phyloP scores from a whole-genome alignment of 2,888 invertebrate genomes.

The Parelbella ahira region DNA sequence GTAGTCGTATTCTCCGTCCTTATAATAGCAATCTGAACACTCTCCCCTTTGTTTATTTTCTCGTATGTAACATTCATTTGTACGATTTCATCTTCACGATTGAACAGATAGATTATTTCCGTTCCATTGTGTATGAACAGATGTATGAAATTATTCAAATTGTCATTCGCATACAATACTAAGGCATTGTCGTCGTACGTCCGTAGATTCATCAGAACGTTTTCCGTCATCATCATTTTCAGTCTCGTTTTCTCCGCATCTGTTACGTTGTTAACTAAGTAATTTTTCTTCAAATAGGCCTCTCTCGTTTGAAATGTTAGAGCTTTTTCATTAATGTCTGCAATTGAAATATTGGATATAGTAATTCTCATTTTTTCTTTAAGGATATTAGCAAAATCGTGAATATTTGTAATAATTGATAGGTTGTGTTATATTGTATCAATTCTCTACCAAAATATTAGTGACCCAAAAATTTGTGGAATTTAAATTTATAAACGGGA shows the following conservation, averaged over 20 bases:
- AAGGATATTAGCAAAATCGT: too few relatives aligned
- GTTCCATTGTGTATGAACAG: constrained; percentile 90
- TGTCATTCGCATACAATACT: constrained; percentile 94
- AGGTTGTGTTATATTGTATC: too few relatives aligned
- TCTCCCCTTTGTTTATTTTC: constrained; percentile 89
- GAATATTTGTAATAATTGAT: too few relatives aligned
- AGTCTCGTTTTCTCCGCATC: constrained; percentile 82
- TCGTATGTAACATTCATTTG: constrained; percentile 88
- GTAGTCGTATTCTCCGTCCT: constrained; percentile 86
- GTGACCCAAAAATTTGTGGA: too few relatives aligned
- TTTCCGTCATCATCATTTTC: constrained; percentile 88
- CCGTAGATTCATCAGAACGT: constrained; percentile 92
- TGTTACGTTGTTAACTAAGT: constrained; percentile 83
- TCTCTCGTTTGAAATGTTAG: constrained; percentile 91
- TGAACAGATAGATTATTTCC: constrained; percentile 91
- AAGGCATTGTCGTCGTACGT: constrained; percentile 91
- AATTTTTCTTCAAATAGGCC: constrained; percentile 90
- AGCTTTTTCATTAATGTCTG: constrained; percentile 94
- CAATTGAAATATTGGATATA: too few relatives aligned
- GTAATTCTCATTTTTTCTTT: too few relatives aligned
- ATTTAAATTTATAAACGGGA: too few relatives aligned
- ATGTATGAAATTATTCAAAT: constrained; percentile 95
- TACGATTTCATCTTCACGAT: constrained; percentile 88
- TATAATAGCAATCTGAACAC: constrained; percentile 93
- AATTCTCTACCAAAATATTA: too few relatives aligned